phyloP scores from a whole-genome alignment of 2,113 vertebrate species.

The Heteronetta atricapilla region DNA sequence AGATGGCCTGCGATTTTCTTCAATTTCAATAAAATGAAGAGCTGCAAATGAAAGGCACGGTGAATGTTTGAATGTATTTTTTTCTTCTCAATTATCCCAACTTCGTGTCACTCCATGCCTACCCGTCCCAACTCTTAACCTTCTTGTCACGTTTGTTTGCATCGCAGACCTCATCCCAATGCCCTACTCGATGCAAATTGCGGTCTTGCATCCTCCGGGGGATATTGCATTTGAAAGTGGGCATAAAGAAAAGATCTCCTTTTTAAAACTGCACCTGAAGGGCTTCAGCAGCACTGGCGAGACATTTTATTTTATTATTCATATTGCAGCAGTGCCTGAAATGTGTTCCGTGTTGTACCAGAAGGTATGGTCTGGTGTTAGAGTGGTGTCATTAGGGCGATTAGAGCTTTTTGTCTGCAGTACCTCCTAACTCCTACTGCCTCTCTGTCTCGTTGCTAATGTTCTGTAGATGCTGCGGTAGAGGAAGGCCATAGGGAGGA shows the following conservation, averaged over 20 bases:
- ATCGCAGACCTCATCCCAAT: conserved; percentile 39
- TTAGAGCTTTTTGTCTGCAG: background rate
- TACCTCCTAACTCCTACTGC: background rate
- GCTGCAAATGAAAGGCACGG: background rate
- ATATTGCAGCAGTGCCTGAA: background rate
- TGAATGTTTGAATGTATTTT: background rate
- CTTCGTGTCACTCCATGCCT: background rate
- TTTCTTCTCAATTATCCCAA: background rate
- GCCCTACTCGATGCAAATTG: conserved; percentile 35
- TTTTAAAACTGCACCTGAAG: conserved; percentile 38
- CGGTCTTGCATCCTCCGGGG: conserved; percentile 22
- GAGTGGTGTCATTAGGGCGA: background rate
- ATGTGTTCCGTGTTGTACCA: background rate
- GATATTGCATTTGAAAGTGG: background rate
- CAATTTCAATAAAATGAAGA: conserved; percentile 17
- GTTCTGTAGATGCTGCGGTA: conserved; percentile 12
- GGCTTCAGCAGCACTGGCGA: background rate
- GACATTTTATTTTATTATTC: conserved; percentile 5
- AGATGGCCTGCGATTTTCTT: conserved; percentile 36
- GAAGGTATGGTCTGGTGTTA: background rate
- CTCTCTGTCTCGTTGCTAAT: conserved; percentile 23
- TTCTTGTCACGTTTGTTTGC: conserved; percentile 46
- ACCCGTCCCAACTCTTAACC: conserved; percentile 42
- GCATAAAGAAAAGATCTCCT: background rate
- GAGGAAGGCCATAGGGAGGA: background rate